Conservation (phyloP, 2,888 invertebrate species). For the Camponotus fellah region DNA sequence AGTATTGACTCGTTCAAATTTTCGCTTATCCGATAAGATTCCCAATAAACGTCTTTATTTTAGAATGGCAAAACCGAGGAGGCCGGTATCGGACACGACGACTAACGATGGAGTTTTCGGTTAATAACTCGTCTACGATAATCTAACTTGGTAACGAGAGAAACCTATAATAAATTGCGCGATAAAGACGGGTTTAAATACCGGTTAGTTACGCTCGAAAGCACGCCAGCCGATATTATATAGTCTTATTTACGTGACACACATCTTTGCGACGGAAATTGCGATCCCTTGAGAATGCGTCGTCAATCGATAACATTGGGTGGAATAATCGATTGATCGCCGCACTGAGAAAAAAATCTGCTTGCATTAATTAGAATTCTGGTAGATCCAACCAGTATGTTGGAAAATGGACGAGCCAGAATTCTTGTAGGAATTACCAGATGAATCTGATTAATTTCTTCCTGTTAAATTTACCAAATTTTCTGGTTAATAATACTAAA, state of each 20-base stretch:
- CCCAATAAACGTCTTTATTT: conserved; percentile 24
- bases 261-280: conserved; percentile 23
- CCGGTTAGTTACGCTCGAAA: conserved; percentile 30
- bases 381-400: no score
- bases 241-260: conserved; percentile 12
- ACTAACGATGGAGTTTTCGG: neutral
- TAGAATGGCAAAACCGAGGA: neutral
- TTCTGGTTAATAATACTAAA: no score
- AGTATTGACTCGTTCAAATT: neutral
- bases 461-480: no score
- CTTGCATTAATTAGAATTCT: no score
- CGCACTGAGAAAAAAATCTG: no score
- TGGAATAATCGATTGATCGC: neutral
- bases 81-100: neutral
- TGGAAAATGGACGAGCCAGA: no score
- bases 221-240: conserved; percentile 1
- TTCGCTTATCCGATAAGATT: conserved; percentile 35
- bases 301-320: neutral
- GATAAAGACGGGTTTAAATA: conserved; percentile 33
- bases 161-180: conserved; percentile 34
- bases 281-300: conserved; percentile 12
- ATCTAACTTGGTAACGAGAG: conserved; percentile 36
- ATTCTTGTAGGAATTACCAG: no score
- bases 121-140: conserved; percentile 21
- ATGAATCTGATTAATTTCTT: no score